These are phyloP conservation scores for Patella depressa DNA, from an alignment of 2,888 invertebrate species.

Conservation along the genomic window DNA sequence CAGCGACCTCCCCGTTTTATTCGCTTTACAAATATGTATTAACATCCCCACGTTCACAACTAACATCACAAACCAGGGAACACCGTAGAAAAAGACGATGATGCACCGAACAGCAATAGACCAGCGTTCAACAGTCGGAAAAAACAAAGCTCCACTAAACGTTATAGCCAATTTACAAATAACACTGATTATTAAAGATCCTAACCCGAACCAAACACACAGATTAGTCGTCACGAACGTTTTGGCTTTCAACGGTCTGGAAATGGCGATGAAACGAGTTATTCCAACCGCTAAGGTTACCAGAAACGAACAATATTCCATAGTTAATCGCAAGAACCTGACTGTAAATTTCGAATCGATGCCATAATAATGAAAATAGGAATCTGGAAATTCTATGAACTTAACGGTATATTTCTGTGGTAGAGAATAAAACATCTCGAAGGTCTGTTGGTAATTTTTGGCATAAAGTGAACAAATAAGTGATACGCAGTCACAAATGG, in stretches of 20 bases:
- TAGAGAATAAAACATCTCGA: background rate
- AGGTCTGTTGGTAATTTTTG: background rate
- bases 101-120: background rate
- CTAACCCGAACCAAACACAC: background rate
- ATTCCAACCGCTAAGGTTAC: background rate
- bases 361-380: background rate
- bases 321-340: background rate
- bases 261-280: background rate
- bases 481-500: background rate
- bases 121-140: background rate
- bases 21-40: background rate
- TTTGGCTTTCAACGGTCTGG: background rate
- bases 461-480: constrained; percentile 3
- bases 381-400: constrained; percentile 1
- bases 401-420: background rate
- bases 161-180: constrained; percentile 2
- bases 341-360: constrained; percentile 2
- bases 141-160: constrained; percentile 2
- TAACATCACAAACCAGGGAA: constrained; percentile 3
- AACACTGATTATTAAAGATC: background rate
- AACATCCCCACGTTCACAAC: background rate
- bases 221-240: background rate
- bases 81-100: background rate
- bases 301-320: constrained; percentile 2
- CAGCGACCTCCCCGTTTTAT: background rate